Evolutionary conservation across 2,888 invertebrate genomes (phyloP), one percentile per base, ranked within the genome.

Genomic region (Halocaridina rubra): DNA sequence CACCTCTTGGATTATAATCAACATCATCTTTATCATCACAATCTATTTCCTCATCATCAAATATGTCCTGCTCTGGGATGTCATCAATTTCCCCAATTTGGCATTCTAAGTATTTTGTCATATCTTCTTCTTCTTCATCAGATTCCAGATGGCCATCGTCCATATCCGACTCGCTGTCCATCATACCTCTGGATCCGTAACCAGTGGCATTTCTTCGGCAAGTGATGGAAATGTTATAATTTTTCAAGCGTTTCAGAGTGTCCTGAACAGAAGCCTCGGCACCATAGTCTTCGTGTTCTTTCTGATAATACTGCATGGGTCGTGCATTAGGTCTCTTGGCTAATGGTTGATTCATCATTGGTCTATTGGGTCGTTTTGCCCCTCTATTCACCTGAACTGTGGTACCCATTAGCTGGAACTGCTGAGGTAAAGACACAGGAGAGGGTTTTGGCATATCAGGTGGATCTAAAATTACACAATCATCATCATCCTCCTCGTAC

Each of bases 301-400:
- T 64, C n/a, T 72, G 80, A 75, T 84, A 84, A 72, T 84, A 84
- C 82, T 75, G 74, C 76, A 76, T 72, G 24, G 82, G 82, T 39
- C 82, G 46, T 19, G 84, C 72, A 75, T 84, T 84, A 2, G 75
- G 64, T 69, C 84, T 79, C 74, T 84, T 84, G 53, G 84, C 84
- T 30, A 74, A 75, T 5, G 84, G 84, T 46, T 84, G 84, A 32
- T 84, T 84, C n/a, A 74, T 32, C 46, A 80, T 64, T 5, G 84
- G 84, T 77, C 84, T 72, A 22, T 53, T 80, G 24, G 79, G 86
- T 19, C 88, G 53, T 64, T 88, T 88, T 61, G 88, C 76, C 19
- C 88, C 88, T 30, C 88, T 71, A 74, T 88, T 88, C 29, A 88
- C 88, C 57, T 88, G 88, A 29, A 88, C 88, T n/a, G 88, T 88